Percentiles rank a stretch among this genome's conserved stretches.
phyloP scores from a whole-genome alignment of 1,140 invertebrate species.

The Panagrolaimus sp. region DNA sequence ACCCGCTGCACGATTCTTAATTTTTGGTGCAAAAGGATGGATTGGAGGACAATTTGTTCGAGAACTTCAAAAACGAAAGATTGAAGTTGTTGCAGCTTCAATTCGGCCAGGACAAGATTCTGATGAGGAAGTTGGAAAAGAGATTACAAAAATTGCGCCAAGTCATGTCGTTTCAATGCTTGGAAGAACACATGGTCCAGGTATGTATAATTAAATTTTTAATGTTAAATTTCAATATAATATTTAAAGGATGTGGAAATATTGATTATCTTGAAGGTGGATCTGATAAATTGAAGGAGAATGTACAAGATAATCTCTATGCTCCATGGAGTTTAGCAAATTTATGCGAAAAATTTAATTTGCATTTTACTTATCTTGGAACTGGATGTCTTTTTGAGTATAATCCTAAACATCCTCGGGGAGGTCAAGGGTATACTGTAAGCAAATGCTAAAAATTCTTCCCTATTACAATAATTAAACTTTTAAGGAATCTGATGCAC shows the following conservation, averaged over 20 bases:
- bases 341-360: conserved; percentile 37
- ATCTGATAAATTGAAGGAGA: conserved; percentile 36
- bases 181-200: conserved; percentile 29
- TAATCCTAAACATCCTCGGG: conserved; percentile 20
- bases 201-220: neutral
- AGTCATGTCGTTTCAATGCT: conserved; percentile 36
- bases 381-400: conserved; percentile 29
- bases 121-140: conserved; percentile 16
- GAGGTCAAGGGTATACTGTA: conserved; percentile 24
- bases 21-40: conserved; percentile 40
- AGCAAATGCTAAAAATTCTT: neutral
- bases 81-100: conserved; percentile 21
- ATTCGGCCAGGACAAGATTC: conserved; percentile 27
- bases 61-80: conserved; percentile 20
- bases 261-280: conserved; percentile 31
- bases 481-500: conserved; percentile 35
- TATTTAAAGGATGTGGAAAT: conserved; percentile 19
- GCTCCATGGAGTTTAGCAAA: conserved; percentile 44
- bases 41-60: conserved; percentile 30
- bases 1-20: conserved; percentile 18
- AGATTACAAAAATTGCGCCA: conserved; percentile 14
- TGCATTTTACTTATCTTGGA: conserved; percentile 49
- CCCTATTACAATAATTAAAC: neutral
- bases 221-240: neutral
- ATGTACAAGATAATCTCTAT: conserved; percentile 45